Percentiles rank a stretch among this genome's conserved stretches.
These are phyloP conservation scores for Penelope pileata DNA, from an alignment of 2,113 vertebrate species.

Conservation along the genomic window DNA sequence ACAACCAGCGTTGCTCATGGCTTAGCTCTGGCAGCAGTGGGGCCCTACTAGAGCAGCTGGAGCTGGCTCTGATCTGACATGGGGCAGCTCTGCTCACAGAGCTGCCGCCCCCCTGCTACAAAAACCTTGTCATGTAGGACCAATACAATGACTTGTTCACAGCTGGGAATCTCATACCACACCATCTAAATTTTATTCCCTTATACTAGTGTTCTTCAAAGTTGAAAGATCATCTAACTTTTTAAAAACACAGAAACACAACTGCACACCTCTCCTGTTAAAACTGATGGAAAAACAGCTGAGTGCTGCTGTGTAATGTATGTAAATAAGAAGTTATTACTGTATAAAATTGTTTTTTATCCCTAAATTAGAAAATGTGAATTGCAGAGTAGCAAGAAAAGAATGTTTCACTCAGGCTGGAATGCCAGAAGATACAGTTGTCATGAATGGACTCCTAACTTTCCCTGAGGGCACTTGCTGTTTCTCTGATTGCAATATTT, in stretches of 20 bases:
- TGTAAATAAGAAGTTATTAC: background rate
- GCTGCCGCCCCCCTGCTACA: no score
- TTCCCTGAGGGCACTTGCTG: background rate
- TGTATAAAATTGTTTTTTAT: background rate
- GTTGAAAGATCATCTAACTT: background rate
- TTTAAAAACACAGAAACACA: background rate
- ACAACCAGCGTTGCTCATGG: no score
- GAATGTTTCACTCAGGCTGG: background rate
- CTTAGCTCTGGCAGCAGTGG: no score
- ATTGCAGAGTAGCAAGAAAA: background rate
- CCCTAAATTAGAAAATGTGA: background rate
- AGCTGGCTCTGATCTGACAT: background rate
- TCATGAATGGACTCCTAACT: background rate
- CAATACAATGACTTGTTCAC: background rate
- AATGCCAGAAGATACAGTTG: background rate
- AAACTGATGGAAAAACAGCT: background rate
- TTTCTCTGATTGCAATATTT: background rate
- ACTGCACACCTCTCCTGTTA: accelerated
- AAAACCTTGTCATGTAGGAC: background rate
- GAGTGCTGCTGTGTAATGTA: background rate
- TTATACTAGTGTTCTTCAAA: background rate
- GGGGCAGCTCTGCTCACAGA: background rate
- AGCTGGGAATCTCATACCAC: background rate
- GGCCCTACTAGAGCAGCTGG: background rate
- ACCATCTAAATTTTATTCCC: background rate